These are phyloP conservation scores for Hypotaenidia okinawae DNA, from an alignment of 2,797 vertebrate genomes.

Conservation along the genomic window DNA sequence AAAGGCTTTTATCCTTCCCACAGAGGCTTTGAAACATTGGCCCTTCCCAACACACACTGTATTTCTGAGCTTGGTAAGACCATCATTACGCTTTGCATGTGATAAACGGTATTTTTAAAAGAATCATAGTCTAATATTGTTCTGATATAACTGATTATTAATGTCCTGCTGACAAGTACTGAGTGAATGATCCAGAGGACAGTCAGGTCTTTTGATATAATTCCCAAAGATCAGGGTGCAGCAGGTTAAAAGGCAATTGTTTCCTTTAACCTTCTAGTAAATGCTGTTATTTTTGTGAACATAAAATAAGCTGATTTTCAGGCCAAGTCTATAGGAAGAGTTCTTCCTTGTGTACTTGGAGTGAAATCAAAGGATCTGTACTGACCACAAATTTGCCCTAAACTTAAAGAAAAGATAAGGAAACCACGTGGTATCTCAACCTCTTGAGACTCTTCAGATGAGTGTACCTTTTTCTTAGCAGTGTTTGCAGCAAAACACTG, in stretches of 20 bases:
- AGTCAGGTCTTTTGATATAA: background rate
- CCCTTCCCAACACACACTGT: background rate
- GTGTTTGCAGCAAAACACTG: background rate
- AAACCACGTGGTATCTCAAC: constrained; percentile 10
- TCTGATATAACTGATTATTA: background rate
- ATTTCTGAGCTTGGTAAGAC: background rate
- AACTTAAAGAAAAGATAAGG: background rate
- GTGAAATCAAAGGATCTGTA: background rate
- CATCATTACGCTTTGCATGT: background rate
- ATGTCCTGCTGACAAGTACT: background rate
- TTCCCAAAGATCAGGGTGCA: constrained; percentile 14
- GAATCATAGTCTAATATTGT: background rate
- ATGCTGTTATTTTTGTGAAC: constrained; percentile 2
- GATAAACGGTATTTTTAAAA: background rate
- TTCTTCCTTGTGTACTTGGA: background rate
- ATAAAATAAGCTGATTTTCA: constrained; percentile 35
- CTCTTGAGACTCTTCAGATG: background rate
- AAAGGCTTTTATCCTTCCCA: background rate
- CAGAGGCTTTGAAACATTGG: background rate
- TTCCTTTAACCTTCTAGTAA: constrained; percentile 32
- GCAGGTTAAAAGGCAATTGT: background rate
- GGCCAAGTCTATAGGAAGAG: background rate
- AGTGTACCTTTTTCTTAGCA: background rate
- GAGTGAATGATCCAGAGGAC: background rate
- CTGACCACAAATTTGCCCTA: background rate